phyloP scores from a whole-genome alignment of 2,888 invertebrate genomes.

The Nematopogon swammerdamellus region DNA sequence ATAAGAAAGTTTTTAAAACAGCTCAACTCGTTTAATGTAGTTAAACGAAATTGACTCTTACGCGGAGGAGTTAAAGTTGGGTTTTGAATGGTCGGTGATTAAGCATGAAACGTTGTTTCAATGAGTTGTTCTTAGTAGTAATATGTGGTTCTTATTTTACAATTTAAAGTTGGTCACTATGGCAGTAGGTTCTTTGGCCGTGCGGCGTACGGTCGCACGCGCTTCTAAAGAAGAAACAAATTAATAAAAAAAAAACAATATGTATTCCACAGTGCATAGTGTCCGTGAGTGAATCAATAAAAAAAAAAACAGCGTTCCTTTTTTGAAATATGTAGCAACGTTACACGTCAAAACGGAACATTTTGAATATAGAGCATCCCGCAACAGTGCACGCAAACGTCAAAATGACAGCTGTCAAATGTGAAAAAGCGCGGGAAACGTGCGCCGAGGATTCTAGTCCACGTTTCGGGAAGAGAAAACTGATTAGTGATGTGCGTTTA shows the following conservation, averaged over 20 bases:
- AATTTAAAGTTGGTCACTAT: conserved; percentile 52
- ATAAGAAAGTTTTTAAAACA: background rate
- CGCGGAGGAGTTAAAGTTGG: conserved; percentile 7
- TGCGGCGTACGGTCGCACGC: conserved; percentile 24
- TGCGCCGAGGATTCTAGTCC: background rate
- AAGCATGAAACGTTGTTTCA: conserved; percentile 23
- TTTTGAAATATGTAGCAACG: background rate
- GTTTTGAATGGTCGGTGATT: conserved; percentile 16
- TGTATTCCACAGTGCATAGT: background rate
- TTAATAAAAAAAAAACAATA: conserved; percentile 11
- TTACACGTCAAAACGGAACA: no score
- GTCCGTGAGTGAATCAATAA: background rate
- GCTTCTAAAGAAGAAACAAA: conserved; percentile 5
- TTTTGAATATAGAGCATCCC: no score
- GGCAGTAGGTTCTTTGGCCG: conserved; percentile 43
- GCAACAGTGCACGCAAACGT: conserved; percentile 18
- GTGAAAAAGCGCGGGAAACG: conserved; percentile 11
- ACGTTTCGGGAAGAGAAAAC: background rate
- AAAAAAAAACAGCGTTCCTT: background rate
- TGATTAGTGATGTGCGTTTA: no score
- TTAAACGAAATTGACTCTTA: background rate
- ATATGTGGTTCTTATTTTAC: conserved; percentile 56
- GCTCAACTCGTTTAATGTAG: background rate
- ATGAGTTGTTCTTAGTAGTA: conserved; percentile 25
- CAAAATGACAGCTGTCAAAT: conserved; percentile 47